Base-by-base conservation (phyloP, 1,140 invertebrate genomes). In the Drosophila auraria region DNA sequence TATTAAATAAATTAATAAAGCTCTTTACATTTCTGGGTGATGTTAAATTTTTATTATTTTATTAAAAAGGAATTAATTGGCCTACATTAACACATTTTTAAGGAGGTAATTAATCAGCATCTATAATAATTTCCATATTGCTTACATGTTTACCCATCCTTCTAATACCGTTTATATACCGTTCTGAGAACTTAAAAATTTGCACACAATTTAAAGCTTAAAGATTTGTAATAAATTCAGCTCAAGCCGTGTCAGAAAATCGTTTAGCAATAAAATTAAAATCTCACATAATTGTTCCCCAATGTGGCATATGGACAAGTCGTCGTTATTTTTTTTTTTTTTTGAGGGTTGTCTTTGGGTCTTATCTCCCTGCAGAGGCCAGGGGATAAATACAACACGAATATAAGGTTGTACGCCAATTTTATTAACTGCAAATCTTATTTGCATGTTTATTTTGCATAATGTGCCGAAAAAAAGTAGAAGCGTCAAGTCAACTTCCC, bases 361-460 rank as follows among this genome's bases (percentile, higher is more conserved):
- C 51, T 65, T 50, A 72, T 77, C 72, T 68, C 38, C 47, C 12
- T 9, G 23, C 47, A 25, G 30, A 40, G 36, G 30, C 47, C 53
- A 36, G 30, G 20, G 62, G 54, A 38, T 53, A 59, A 78, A 53
- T 30, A 36, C 42, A 62, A 68, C 68, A 44, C 50, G 61, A 72
- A 60, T 65, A 79, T 90, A 83, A 80, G 66, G 82, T 80, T 90
- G 69, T 86, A 82, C 61, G 72, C 75, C 79, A 91, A 91, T 91
- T 90, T 91, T 83, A 91, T 91, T 89, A 91, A 91, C 79, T 91
- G 87, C 83, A 91, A 87, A 91, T 78, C 89, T 91, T 89, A 91
- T 91, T 91, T 91, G 89, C 89, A 91, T 91, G 79, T 91, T 91
- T 83, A 91, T 89, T 91, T 92, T 87, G 86, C 90, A 91, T 91